A percentile compares a stretch with the other conserved stretches of the same genome.
Conservation (phyloP, 2,113 vertebrate species). For the Zosterops lateralis region DNA sequence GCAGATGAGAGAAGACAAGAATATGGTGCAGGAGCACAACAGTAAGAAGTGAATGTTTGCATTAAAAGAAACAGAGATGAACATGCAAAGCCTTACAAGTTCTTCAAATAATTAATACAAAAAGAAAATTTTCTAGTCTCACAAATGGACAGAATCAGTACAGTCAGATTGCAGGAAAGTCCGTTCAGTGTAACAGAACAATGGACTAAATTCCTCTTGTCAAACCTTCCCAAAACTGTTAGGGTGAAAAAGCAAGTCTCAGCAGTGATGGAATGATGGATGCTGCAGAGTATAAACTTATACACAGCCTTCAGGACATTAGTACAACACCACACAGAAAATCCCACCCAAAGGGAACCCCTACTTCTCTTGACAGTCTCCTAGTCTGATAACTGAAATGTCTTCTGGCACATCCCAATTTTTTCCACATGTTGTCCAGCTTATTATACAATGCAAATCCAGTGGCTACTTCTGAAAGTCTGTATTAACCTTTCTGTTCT, state of each 20-base stretch:
- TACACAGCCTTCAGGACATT: background rate
- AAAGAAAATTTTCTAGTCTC: slow-evolving; percentile 28
- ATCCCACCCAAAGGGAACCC: background rate
- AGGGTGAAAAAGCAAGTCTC: background rate
- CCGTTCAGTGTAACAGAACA: background rate
- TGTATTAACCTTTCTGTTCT: background rate
- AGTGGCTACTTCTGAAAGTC: background rate
- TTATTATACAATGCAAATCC: background rate
- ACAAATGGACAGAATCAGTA: background rate
- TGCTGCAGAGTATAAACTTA: background rate
- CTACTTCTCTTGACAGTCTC: background rate
- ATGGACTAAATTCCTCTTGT: background rate
- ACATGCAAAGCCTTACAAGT: background rate
- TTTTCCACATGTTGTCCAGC: background rate
- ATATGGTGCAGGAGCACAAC: background rate
- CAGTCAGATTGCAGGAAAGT: background rate
- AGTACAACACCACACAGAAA: background rate
- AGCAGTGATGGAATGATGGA: background rate
- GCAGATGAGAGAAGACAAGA: background rate
- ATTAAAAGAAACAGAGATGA: background rate
- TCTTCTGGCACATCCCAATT: background rate
- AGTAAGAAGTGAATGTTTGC: slow-evolving; percentile 20
- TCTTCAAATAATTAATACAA: slow-evolving; percentile 56
- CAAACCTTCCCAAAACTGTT: background rate
- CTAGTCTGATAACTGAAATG: background rate